Conservation (phyloP, 2,113 vertebrate genomes). For the Alexandromys fortis region DNA sequence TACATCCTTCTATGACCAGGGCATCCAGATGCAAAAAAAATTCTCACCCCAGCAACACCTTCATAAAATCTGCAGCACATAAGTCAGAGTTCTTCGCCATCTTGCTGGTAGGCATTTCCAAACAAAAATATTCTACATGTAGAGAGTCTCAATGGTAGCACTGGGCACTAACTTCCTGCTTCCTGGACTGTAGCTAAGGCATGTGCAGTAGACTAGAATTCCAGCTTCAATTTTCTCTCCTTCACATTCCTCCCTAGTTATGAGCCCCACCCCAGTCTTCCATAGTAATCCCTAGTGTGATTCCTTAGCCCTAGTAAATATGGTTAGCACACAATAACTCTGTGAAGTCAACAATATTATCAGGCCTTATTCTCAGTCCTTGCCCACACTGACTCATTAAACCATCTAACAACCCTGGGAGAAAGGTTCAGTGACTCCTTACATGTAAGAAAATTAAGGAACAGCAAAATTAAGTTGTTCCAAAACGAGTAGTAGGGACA, state of each 20-base stretch:
- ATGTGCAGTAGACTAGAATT: not conserved
- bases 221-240: not conserved
- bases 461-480: not conserved
- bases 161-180: too few species aligned
- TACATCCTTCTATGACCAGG: not conserved
- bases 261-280: not conserved
- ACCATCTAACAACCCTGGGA: not conserved
- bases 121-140: not conserved
- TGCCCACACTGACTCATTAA: not conserved
- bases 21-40: not conserved
- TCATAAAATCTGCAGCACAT: not conserved
- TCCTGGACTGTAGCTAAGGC: not conserved
- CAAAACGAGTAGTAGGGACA: not conserved
- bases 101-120: not conserved
- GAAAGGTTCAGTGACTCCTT: not conserved
- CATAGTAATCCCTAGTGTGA: not conserved
- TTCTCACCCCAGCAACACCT: not conserved
- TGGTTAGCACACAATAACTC: not conserved
- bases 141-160: not conserved
- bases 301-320: not conserved
- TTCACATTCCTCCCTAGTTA: not conserved
- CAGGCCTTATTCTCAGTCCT: not conserved
- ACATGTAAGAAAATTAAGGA: not conserved
- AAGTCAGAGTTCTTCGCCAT: not conserved
- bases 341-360: rapidly evolving